phyloP scores from a whole-genome alignment of 2,797 vertebrate genomes.

The Bryconaethiops microstoma region DNA sequence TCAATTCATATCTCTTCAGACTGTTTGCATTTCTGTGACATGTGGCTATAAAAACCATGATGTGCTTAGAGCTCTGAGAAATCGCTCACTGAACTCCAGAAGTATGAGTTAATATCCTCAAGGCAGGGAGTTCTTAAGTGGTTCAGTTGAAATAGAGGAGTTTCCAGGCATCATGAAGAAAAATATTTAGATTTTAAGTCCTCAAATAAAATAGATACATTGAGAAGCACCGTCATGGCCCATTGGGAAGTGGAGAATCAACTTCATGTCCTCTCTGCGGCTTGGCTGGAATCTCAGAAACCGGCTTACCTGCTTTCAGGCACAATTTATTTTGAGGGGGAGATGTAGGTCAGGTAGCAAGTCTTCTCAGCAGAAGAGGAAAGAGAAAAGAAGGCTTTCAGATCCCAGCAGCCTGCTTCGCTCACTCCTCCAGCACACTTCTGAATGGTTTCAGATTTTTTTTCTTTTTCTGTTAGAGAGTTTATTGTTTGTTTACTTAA shows the following conservation, averaged over 20 bases:
- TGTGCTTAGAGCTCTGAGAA: constrained; percentile 49
- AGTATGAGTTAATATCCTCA: constrained; percentile 62
- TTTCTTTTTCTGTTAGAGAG: too few species aligned
- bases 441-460: background rate
- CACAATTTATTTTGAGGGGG: constrained; percentile 58
- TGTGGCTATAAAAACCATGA: constrained; percentile 31
- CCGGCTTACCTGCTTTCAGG: constrained; percentile 65
- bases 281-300: constrained; percentile 64
- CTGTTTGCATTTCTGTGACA: constrained; percentile 8
- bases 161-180: constrained; percentile 60
- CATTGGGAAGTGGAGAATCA: constrained; percentile 62
- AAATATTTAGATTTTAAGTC: constrained; percentile 64
- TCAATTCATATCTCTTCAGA: background rate
- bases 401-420: constrained; percentile 3
- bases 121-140: constrained; percentile 53
- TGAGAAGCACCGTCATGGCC: constrained; percentile 61
- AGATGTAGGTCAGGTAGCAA: constrained; percentile 59
- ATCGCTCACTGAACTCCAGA: constrained; percentile 54
- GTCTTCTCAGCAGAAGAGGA: constrained; percentile 20
- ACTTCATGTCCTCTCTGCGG: constrained; percentile 61
- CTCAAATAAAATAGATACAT: constrained; percentile 66
- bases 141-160: constrained; percentile 59
- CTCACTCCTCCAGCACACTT: background rate
- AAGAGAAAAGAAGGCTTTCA: constrained; percentile 30
- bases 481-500: too few species aligned